Evolutionary conservation across 2,888 invertebrate species (phyloP).

Genomic region (Tholera decimalis): DNA sequence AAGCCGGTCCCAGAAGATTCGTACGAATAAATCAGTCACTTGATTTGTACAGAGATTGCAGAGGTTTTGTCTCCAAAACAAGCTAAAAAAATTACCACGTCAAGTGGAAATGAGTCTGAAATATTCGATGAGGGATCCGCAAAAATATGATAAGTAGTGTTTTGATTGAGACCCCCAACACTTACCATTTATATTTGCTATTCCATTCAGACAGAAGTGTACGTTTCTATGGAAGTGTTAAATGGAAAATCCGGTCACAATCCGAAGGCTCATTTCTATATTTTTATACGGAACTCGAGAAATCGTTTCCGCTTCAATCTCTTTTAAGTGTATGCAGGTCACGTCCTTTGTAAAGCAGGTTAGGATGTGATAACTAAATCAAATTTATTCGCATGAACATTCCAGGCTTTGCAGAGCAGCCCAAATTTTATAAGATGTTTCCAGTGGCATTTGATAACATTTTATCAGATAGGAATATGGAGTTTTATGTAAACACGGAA

Average conservation of each 20-base stretch:
- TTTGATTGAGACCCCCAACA: conserved; percentile 45
- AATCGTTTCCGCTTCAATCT: conserved; percentile 62
- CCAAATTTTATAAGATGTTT: conserved; percentile 66
- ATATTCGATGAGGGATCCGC: conserved; percentile 31
- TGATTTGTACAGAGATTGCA: conserved; percentile 55
- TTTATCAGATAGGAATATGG: conserved; percentile 67
- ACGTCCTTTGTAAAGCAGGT: conserved; percentile 78
- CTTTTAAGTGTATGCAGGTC: conserved; percentile 79
- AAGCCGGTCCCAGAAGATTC: conserved; percentile 41
- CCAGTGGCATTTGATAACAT: conserved; percentile 62
- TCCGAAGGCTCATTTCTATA: conserved; percentile 49
- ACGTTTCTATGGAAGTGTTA: conserved; percentile 29
- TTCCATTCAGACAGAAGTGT: conserved; percentile 28
- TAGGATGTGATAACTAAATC: conserved; percentile 83
- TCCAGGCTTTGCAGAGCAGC: conserved; percentile 63
- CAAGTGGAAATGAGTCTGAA: conserved; percentile 44
- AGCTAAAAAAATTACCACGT: conserved; percentile 50
- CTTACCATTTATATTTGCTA: conserved; percentile 39
- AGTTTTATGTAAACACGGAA: conserved; percentile 55
- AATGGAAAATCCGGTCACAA: conserved; percentile 45
- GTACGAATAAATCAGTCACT: conserved; percentile 58
- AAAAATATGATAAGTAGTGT: conserved; percentile 55
- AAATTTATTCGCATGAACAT: conserved; percentile 81
- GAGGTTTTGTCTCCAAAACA: conserved; percentile 48
- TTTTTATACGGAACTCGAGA: conserved; percentile 49